These are phyloP conservation scores for Hypotaenidia okinawae DNA, from an alignment of 2,797 vertebrate genomes.

Conservation along the genomic window DNA sequence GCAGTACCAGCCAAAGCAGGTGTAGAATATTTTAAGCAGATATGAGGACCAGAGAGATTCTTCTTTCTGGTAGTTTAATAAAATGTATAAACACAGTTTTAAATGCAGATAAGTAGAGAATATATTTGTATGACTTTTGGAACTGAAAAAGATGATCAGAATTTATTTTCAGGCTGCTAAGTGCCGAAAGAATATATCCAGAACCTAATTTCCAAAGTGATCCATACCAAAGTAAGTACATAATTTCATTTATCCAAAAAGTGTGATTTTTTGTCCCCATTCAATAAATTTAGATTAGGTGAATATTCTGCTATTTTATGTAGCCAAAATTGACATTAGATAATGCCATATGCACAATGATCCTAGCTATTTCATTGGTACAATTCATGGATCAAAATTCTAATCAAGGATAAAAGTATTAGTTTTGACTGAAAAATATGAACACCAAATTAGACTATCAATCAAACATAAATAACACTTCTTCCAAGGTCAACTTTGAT, in stretches of 20 bases:
- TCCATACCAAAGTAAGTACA: neutral
- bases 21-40: neutral
- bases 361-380: neutral
- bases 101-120: neutral
- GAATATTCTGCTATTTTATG: neutral
- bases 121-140: neutral
- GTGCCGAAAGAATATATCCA: neutral
- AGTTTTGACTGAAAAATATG: neutral
- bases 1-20: neutral
- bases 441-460: neutral
- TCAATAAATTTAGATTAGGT: neutral
- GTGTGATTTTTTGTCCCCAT: neutral
- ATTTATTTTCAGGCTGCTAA: neutral
- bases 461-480: neutral
- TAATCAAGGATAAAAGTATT: neutral
- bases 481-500: neutral
- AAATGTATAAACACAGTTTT: neutral
- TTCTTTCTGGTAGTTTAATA: neutral
- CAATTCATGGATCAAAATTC: neutral
- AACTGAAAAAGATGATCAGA: neutral
- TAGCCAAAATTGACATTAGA: neutral
- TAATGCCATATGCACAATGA: neutral
- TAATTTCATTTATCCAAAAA: neutral
- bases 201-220: neutral
- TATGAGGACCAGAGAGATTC: neutral